Base-by-base conservation (phyloP, 1,140 invertebrate species). In the Drosophila varians region DNA sequence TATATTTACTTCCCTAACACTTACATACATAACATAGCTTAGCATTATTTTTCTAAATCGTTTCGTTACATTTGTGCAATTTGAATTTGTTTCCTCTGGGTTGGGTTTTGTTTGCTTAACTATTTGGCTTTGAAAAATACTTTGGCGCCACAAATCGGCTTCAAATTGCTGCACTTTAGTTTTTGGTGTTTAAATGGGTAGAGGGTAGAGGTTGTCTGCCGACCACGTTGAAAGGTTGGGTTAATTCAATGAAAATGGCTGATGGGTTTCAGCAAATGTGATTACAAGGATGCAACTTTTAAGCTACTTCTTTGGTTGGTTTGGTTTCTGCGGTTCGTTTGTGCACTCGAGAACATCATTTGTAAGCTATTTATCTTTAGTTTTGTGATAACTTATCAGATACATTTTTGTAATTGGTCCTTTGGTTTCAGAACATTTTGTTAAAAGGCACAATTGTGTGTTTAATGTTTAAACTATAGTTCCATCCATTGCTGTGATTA, bases 41-140 rank as follows among this genome's bases (percentile, higher is more conserved):
- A 26, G 16, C 11, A 28, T 55, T 68, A 60, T 43, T 73, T 62
- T 21, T 21, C 70, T 49, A 74, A 48, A 18, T 68, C 46, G 25
- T 70, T 47, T 58, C 34, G 14, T 31, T 64, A 68, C 57, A 19
- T 54, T 68, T 28, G 19, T 56, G 49, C 64, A 66, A 66, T 58
- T 57, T 47, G 45, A 31, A 19, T 65, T 45, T 53, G 19, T 21
- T 47, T 36, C 21, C 49, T 49, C 45, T 62, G 47, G 43, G 54
- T 26, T 34, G 14, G 26, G 21, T 25, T 58, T 40, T 53, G 14
- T 45, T 86, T 73, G 78, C 84, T 88, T 88, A 88, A 88, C 84
- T 88, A 88, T 88, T 88, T 88, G 84, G 84, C 84, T 88, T 88
- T 84, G 71, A 89, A 76, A 72, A 88, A 88, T 84, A 79, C 82